phyloP scores from a whole-genome alignment of 2,113 vertebrate species.

The Embiotoca jacksoni region DNA sequence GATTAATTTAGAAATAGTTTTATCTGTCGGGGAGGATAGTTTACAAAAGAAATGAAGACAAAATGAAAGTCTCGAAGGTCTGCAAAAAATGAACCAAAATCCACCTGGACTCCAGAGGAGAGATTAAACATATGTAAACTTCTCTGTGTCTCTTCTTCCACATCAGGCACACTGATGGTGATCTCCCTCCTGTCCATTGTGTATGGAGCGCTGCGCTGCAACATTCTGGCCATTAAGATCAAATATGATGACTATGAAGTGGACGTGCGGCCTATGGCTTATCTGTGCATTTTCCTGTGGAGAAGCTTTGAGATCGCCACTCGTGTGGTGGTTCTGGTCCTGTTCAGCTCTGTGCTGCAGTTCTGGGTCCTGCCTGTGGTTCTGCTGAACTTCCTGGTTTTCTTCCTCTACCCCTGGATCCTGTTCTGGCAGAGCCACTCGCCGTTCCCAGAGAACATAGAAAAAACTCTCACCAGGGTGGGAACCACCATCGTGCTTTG shows the following conservation, averaged over 20 bases:
- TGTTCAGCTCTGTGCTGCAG: slow-evolving; percentile 94
- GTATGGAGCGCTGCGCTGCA: slow-evolving; percentile 96
- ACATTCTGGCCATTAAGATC: slow-evolving; percentile 98
- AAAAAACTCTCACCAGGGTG: slow-evolving; percentile 92
- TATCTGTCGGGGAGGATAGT: no score
- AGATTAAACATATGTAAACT: not conserved
- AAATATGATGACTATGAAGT: slow-evolving; percentile 96
- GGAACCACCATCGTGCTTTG: slow-evolving; percentile 94
- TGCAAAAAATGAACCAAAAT: no score
- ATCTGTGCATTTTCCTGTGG: slow-evolving; percentile 96
- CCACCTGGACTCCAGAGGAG: not conserved
- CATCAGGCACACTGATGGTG: slow-evolving; percentile 91
- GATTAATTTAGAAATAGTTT: no score
- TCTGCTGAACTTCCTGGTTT: slow-evolving; percentile 89
- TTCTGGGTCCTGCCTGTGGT: slow-evolving; percentile 91
- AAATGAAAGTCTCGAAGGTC: no score
- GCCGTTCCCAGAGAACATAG: slow-evolving; percentile 95
- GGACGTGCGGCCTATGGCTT: slow-evolving; percentile 89
- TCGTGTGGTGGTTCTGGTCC: slow-evolving; percentile 91
- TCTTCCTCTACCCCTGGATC: slow-evolving; percentile 94
- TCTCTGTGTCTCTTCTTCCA: slow-evolving; percentile 24
- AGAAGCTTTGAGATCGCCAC: slow-evolving; percentile 96
- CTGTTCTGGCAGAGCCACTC: slow-evolving; percentile 94
- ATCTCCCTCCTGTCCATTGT: slow-evolving; percentile 96
- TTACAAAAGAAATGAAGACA: no score